Percentiles rank a stretch among this genome's conserved stretches.
Evolutionary conservation across 1,140 invertebrate species (phyloP).

Genomic region (Drosophila tristis): DNA sequence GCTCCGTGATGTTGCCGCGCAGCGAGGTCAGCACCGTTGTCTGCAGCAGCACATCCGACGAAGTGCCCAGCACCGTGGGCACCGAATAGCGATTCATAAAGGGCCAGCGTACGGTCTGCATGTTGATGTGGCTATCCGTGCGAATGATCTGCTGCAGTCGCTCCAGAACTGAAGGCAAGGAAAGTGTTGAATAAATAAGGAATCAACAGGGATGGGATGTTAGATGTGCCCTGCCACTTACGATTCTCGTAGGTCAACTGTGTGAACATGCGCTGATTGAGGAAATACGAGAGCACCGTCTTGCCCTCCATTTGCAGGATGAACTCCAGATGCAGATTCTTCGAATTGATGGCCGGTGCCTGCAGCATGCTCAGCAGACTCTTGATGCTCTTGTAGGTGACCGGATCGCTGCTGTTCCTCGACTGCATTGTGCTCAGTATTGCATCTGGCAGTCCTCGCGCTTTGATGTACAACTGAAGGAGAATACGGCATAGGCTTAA

Average conservation of each 20-base stretch:
- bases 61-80: constrained; percentile 86
- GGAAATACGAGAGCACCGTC: constrained; percentile 86
- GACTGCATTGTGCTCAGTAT: constrained; percentile 75
- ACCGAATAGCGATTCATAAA: constrained; percentile 84
- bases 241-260: constrained; percentile 83
- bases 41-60: constrained; percentile 84
- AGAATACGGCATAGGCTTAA: neutral
- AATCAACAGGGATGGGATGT: neutral
- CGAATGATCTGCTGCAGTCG: constrained; percentile 63
- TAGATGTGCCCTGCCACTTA: constrained; percentile 47
- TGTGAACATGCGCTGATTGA: constrained; percentile 86
- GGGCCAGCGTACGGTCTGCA: constrained; percentile 81
- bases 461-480: constrained; percentile 86
- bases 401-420: constrained; percentile 82
- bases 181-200: neutral
- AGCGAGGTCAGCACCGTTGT: constrained; percentile 86
- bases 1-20: constrained; percentile 86
- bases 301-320: constrained; percentile 86
- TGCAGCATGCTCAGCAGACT: constrained; percentile 85
- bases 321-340: constrained; percentile 86
- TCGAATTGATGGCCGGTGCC: constrained; percentile 83
- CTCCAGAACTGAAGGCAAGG: constrained; percentile 56
- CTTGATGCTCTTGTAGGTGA: constrained; percentile 84
- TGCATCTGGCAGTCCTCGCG: constrained; percentile 84
- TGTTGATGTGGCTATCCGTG: constrained; percentile 79